Evolutionary conservation across 2,888 invertebrate species (phyloP), one percentile per base, ranked within the genome.

Genomic region (Oligia strigilis): DNA sequence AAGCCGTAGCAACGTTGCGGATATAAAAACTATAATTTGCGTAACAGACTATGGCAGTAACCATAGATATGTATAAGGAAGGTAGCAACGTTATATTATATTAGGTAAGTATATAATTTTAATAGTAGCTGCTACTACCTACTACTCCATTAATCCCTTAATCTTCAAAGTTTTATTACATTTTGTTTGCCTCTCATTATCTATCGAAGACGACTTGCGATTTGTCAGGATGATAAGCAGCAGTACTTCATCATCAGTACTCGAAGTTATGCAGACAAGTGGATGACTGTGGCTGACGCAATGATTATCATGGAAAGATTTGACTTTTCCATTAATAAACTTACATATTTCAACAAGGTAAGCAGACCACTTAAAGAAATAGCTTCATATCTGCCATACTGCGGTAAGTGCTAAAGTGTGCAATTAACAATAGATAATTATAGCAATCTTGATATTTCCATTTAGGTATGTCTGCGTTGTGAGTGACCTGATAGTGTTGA

Each of bases 1-100:
- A 85, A 85, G 77, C 85, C 85, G 13, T 81, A 81, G 74, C 49
- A 69, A 75, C 52, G 77, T 77, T 75, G 64, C 64, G 82, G 77
- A 72, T 75, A 75, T 72, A 77, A 75, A 73, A 85, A 87, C 88
- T 81, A 85, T 75, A 85, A 81, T 87, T 85, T 85, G 82, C 82
- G 77, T 85, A 81, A 81, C 40, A 65, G 23, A 13, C 81, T 77
- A 14, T 14, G n/a, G 58, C 60, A 72, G 72, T 78, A 58, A 74
- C 62, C 43, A 46, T 11, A 46, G 9, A 46, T 46, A n/a, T n/a
- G n/a, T n/a, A 46, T 46, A 46, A 46, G 2, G 11, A 46, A 46
- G 46, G 46, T 46, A 46, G 69, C 71, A 64, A 74, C 62, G 79
- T 65, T 66, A 74, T 66, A 86, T 83, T 67, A 86, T 76, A 76